A percentile compares a stretch with the other conserved stretches of the same genome.
Conservation (phyloP, 1,140 invertebrate species). For the Drosophila biarmipes region DNA sequence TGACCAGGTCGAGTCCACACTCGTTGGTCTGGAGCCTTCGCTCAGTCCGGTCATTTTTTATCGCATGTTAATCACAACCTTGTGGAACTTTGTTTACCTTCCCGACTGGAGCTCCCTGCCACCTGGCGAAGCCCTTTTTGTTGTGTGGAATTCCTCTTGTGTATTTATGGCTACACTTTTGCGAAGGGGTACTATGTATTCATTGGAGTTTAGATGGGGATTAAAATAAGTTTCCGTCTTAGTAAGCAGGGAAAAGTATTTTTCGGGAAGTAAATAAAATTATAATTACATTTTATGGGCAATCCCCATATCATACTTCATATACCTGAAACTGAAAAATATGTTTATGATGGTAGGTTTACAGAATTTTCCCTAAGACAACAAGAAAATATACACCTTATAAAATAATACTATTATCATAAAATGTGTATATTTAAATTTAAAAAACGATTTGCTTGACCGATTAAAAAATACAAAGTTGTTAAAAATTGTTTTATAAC, state of each 20-base stretch:
- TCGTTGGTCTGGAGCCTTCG: slow-evolving; percentile 29
- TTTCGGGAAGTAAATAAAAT: too few relatives aligned
- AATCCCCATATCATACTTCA: too few relatives aligned
- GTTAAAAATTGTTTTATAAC: too few relatives aligned
- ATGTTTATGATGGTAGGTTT: too few relatives aligned
- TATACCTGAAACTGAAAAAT: too few relatives aligned
- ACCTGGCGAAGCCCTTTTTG: slow-evolving; percentile 57
- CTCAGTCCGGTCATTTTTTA: slow-evolving; percentile 75
- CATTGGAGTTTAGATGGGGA: slow-evolving; percentile 3
- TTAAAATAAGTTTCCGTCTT: not conserved
- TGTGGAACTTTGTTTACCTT: slow-evolving; percentile 80
- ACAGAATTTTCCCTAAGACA: too few relatives aligned
- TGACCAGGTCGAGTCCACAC: slow-evolving; percentile 55
- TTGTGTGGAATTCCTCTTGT: slow-evolving; percentile 56
- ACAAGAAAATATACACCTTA: too few relatives aligned
- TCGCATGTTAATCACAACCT: slow-evolving; percentile 83
- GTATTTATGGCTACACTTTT: slow-evolving; percentile 50
- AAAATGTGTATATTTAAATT: too few relatives aligned
- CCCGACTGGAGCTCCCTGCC: slow-evolving; percentile 30
- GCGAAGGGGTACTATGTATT: slow-evolving; percentile 38
- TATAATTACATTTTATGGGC: too few relatives aligned
- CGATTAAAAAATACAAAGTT: too few relatives aligned
- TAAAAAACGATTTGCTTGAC: too few relatives aligned
- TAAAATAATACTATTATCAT: too few relatives aligned
- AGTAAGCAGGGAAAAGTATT: not conserved